phyloP scores from a whole-genome alignment of 2,113 vertebrate species.

The Ahaetulla prasina region DNA sequence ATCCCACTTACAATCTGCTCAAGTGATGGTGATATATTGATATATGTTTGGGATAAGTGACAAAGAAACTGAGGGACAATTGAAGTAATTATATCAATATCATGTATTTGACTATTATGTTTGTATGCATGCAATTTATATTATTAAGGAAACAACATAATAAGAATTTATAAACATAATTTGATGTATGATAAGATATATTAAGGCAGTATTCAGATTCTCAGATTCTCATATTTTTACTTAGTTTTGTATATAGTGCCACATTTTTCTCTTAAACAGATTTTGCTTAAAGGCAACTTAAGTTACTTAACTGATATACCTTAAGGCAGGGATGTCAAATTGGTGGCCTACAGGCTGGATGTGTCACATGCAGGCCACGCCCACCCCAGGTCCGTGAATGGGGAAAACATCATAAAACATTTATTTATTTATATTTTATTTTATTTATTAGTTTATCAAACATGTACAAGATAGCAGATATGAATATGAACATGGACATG shows the following conservation, averaged over 20 bases:
- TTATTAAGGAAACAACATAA: not conserved
- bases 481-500: too few species aligned
- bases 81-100: not conserved
- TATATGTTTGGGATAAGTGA: not conserved
- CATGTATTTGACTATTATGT: not conserved
- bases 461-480: too few species aligned
- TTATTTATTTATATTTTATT: too few species aligned
- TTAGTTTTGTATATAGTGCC: constrained; percentile 25
- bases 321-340: constrained; percentile 32
- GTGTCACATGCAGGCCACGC: too few species aligned
- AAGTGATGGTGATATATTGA: not conserved
- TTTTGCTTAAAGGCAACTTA: constrained; percentile 47
- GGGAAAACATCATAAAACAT: too few species aligned
- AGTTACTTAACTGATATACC: constrained; percentile 60
- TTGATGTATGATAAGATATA: constrained; percentile 1
- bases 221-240: constrained; percentile 10
- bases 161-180: not conserved
- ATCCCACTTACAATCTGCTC: not conserved
- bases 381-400: too few species aligned
- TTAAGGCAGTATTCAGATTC: constrained; percentile 4
- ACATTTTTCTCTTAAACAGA: constrained; percentile 49
- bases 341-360: too few species aligned
- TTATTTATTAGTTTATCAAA: too few species aligned
- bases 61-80: constrained; percentile 3
- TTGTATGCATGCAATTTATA: not conserved